These are phyloP conservation scores for Boleophthalmus pectinirostris DNA, from an alignment of 2,113 vertebrate genomes.

Conservation along the genomic window DNA sequence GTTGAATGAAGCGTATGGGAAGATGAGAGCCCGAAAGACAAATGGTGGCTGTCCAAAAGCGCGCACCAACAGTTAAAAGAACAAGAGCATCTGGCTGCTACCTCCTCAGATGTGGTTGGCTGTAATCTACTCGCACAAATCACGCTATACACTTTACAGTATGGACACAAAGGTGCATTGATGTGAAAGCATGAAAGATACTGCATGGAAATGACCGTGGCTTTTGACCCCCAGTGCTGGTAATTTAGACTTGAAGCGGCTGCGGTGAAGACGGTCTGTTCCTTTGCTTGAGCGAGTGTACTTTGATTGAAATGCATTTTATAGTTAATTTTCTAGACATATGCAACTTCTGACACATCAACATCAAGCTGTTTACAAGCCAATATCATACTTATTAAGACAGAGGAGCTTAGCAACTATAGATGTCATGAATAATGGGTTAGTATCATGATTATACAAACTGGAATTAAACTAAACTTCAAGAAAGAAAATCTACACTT, in stretches of 20 bases:
- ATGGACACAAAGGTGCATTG: slow-evolving; percentile 12
- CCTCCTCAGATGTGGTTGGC: slow-evolving; percentile 42
- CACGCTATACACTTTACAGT: slow-evolving; percentile 14
- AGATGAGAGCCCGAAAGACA: slow-evolving; percentile 70
- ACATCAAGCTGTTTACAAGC: too few relatives aligned
- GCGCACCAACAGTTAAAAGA: slow-evolving; percentile 45
- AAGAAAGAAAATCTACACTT: too few relatives aligned
- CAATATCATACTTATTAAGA: too few relatives aligned
- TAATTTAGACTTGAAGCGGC: not conserved
- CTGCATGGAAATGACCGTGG: not conserved
- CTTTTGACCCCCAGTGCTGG: not conserved
- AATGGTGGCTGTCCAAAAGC: slow-evolving; percentile 55
- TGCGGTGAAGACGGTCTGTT: not conserved
- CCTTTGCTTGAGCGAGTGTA: not conserved
- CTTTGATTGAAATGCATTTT: not conserved
- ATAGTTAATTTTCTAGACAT: not conserved
- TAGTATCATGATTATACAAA: too few relatives aligned
- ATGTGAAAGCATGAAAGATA: slow-evolving; percentile 12
- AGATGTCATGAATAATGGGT: too few relatives aligned
- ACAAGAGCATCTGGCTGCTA: slow-evolving; percentile 58
- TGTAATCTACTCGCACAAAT: slow-evolving; percentile 35
- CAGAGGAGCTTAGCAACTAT: too few relatives aligned
- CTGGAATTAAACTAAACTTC: too few relatives aligned
- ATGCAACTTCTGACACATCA: too few relatives aligned
- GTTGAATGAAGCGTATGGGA: slow-evolving; percentile 42